phyloP scores from a whole-genome alignment of 2,797 vertebrate genomes.

The Euphonia xanthogaster region DNA sequence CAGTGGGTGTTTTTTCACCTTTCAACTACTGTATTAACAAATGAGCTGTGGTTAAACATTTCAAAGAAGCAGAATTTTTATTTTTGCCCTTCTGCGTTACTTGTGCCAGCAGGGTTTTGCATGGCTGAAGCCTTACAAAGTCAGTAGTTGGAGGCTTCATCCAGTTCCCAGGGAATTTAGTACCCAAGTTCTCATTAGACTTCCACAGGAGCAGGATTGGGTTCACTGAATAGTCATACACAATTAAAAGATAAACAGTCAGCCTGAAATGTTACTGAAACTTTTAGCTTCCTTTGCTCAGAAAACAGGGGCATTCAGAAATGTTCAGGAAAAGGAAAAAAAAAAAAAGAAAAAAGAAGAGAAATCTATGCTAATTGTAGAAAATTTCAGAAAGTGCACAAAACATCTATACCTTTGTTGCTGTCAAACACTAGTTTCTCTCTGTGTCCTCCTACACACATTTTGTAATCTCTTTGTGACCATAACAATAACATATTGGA shows the following conservation, averaged over 20 bases:
- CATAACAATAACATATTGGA: background rate
- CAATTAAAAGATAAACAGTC: conserved; percentile 48
- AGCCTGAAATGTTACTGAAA: conserved; percentile 21
- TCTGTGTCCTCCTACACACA: background rate
- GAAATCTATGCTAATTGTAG: background rate
- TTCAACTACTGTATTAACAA: background rate
- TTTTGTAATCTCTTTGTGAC: background rate
- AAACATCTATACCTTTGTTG: background rate
- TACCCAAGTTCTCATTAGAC: conserved; percentile 41
- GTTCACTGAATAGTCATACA: conserved; percentile 47
- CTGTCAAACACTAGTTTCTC: background rate
- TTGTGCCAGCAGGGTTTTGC: conserved; percentile 60
- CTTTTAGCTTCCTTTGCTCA: background rate
- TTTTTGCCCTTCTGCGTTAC: background rate
- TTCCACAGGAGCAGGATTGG: conserved; percentile 32
- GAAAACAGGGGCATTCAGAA: background rate
- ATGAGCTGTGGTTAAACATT: background rate
- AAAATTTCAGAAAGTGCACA: background rate
- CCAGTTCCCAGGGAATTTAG: conserved; percentile 48
- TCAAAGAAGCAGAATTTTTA: conserved; percentile 29
- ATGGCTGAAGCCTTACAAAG: conserved; percentile 63
- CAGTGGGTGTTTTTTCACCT: conserved; percentile 3
- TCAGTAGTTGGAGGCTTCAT: conserved; percentile 1
- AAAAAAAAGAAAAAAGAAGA: background rate
- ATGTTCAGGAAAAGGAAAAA: background rate